A percentile compares a stretch with the other conserved stretches of the same genome.
These are phyloP conservation scores for Dascyllus trimaculatus DNA, from an alignment of 2,113 vertebrate species.

Conservation along the genomic window DNA sequence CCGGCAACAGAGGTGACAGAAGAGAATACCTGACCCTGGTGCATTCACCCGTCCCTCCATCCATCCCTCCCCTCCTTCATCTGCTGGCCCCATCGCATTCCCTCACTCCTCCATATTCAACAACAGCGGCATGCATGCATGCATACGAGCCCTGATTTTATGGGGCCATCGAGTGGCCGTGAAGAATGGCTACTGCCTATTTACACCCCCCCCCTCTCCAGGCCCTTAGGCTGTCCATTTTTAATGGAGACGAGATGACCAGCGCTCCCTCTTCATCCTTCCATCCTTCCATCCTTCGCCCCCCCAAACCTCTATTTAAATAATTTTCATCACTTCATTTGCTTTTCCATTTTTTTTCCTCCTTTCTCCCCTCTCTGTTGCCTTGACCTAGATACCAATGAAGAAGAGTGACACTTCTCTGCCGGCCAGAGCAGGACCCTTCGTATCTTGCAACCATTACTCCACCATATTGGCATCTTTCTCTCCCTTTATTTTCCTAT, in stretches of 20 bases:
- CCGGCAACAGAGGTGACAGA: constrained; percentile 72
- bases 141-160: constrained; percentile 63
- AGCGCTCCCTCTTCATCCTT: constrained; percentile 41
- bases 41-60: constrained; percentile 66
- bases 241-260: constrained; percentile 70
- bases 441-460: constrained; percentile 58
- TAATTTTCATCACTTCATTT: constrained; percentile 83
- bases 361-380: constrained; percentile 65
- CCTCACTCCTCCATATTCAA: constrained; percentile 77
- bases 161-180: constrained; percentile 62
- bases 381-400: constrained; percentile 88
- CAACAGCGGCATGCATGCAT: constrained; percentile 57
- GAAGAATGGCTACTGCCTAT: constrained; percentile 67
- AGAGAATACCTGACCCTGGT: constrained; percentile 76
- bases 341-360: constrained; percentile 51
- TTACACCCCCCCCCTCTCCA: constrained; percentile 37
- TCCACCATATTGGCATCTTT: constrained; percentile 69
- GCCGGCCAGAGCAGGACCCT: constrained; percentile 82
- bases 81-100: constrained; percentile 59
- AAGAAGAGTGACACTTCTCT: constrained; percentile 84
- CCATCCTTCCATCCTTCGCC: constrained; percentile 30
- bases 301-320: constrained; percentile 73
- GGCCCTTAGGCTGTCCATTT: constrained; percentile 70
- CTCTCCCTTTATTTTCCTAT: constrained; percentile 52
- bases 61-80: constrained; percentile 51